Percentiles rank a stretch among this genome's conserved stretches.
Evolutionary conservation across 2,888 invertebrate genomes (phyloP).

Genomic region (Trachelus iudaicus): DNA sequence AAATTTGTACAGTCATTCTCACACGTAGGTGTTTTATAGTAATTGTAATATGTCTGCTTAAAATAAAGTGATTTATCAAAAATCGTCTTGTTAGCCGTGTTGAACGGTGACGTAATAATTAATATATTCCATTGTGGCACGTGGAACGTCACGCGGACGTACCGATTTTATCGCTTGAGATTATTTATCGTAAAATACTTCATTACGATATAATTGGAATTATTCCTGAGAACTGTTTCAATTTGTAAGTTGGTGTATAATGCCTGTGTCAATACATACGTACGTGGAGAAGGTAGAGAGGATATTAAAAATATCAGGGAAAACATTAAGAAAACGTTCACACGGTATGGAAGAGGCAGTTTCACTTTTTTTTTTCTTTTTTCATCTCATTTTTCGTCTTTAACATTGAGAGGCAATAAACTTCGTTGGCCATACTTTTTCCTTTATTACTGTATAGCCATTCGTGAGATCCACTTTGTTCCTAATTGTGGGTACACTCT

Average conservation of each 20-base stretch:
- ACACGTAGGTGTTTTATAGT: neutral
- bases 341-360: neutral
- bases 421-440: neutral
- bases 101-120: neutral
- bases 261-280: neutral
- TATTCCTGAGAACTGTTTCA: neutral
- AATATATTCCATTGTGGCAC: neutral
- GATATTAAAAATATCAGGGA: neutral
- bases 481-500: neutral
- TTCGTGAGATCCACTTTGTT: neutral
- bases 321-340: neutral
- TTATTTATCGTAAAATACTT: neutral
- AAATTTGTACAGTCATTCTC: conserved; percentile 26
- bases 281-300: neutral
- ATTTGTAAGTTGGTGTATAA: neutral
- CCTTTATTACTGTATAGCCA: neutral
- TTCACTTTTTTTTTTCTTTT: neutral
- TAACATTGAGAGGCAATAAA: neutral
- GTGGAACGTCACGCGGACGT: neutral
- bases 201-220: neutral
- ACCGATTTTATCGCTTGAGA: neutral
- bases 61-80: neutral
- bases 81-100: neutral
- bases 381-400: neutral
- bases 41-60: neutral